phyloP scores from a whole-genome alignment of 2,888 invertebrate genomes.

The Oligia latruncula region DNA sequence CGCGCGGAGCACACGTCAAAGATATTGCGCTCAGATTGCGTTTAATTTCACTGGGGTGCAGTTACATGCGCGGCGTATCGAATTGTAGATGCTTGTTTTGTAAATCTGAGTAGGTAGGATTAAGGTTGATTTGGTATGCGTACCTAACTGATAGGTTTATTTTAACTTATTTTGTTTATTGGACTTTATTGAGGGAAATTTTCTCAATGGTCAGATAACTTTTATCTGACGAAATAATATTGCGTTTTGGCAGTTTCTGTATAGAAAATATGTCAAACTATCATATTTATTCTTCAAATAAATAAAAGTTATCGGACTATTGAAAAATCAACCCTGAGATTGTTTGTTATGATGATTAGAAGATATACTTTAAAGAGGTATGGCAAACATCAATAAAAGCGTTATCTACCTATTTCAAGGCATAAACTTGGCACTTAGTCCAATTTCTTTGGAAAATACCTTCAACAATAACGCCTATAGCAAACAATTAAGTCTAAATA shows the following conservation, averaged over 20 bases:
- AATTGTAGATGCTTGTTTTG: conserved; percentile 66
- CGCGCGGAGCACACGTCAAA: conserved; percentile 77
- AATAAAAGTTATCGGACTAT: neutral
- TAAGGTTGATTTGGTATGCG: conserved; percentile 8
- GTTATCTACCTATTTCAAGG: neutral
- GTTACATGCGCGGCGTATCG: conserved; percentile 65
- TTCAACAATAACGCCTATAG: conserved; percentile 6
- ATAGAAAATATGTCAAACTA: too few relatives aligned
- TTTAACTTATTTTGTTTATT: neutral
- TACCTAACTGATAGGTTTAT: neutral
- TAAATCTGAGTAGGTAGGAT: conserved; percentile 48
- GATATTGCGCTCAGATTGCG: conserved; percentile 78
- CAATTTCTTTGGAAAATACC: neutral
- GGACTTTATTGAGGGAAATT: neutral
- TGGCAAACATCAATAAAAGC: neutral
- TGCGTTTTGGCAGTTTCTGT: neutral
- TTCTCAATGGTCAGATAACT: neutral
- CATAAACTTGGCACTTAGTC: neutral
- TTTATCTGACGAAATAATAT: neutral
- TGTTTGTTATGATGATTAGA: neutral
- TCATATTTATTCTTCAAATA: neutral
- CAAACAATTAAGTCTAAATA: conserved; percentile 38
- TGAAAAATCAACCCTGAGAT: neutral
- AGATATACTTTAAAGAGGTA: neutral
- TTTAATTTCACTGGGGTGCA: conserved; percentile 75